Conservation (phyloP, 2,888 invertebrate species). For the Frankliniella fusca region DNA sequence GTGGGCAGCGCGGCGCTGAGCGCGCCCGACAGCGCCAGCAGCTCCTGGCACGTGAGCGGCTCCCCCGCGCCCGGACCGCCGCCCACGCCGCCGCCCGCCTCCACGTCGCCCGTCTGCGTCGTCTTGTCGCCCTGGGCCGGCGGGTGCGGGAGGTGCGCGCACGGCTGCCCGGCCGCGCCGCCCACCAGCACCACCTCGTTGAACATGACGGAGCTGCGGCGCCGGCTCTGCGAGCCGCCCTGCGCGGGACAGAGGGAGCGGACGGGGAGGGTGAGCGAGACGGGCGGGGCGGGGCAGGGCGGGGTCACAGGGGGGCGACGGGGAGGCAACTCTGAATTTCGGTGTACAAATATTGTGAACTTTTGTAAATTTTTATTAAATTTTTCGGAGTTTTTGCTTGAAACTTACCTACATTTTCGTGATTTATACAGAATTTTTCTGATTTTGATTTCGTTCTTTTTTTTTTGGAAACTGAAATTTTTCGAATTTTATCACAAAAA, state of each 20-base stretch:
- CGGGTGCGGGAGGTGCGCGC: conserved; percentile 43
- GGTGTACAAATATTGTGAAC: too few relatives aligned
- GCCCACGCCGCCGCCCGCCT: conserved; percentile 22
- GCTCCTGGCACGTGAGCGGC: conserved; percentile 77
- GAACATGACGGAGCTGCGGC: conserved; percentile 84
- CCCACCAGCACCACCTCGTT: conserved; percentile 78
- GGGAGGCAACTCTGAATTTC: too few relatives aligned
- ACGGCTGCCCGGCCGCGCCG: conserved; percentile 46
- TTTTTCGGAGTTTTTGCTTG: too few relatives aligned
- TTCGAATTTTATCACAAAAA: too few relatives aligned
- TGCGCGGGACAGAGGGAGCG: conserved; percentile 64
- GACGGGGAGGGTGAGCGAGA: conserved; percentile 39
- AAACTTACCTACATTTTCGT: too few relatives aligned
- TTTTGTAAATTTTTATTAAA: too few relatives aligned
- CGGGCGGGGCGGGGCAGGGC: not conserved
- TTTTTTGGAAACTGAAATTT: too few relatives aligned
- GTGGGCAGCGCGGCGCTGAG: conserved; percentile 87
- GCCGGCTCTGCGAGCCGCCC: conserved; percentile 56
- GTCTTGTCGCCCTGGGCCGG: conserved; percentile 39
- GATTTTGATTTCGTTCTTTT: too few relatives aligned
- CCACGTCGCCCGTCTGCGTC: conserved; percentile 45
- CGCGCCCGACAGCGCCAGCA: conserved; percentile 86
- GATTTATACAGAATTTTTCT: too few relatives aligned
- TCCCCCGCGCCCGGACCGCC: too few relatives aligned
- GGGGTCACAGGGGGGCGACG: too few relatives aligned